phyloP scores from a whole-genome alignment of 2,113 vertebrate species.

The Sander lucioperca region DNA sequence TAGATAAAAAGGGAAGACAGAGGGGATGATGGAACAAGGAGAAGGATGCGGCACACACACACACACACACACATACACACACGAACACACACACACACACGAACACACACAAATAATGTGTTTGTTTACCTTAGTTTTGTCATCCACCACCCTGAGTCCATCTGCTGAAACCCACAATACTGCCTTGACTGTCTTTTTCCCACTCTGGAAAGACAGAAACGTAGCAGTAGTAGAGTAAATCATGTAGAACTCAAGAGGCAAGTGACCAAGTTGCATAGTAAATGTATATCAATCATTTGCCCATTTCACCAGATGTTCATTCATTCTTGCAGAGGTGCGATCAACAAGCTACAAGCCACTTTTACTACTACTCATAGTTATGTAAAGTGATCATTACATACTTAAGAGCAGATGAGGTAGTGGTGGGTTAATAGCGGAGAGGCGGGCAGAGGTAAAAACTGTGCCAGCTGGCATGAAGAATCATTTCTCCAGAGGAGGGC shows the following conservation, averaged over 20 bases:
- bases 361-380: not conserved
- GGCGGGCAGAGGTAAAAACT: slow-evolving; percentile 27
- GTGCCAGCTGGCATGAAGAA: slow-evolving; percentile 47
- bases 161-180: slow-evolving; percentile 94
- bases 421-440: slow-evolving; percentile 2
- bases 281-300: slow-evolving; percentile 1
- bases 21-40: not conserved
- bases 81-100: no score
- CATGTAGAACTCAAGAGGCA: not conserved
- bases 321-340: not conserved
- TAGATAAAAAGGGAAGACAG: not conserved
- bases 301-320: not conserved
- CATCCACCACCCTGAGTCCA: slow-evolving; percentile 93
- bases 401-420: slow-evolving; percentile 9
- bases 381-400: slow-evolving; percentile 24
- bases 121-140: slow-evolving; percentile 92
- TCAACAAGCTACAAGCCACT: slow-evolving; percentile 11
- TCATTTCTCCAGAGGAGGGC: slow-evolving; percentile 62
- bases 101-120: not conserved
- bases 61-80: not conserved
- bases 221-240: not conserved
- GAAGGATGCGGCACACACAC: not conserved
- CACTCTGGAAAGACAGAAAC: slow-evolving; percentile 82
- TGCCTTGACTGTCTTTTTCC: slow-evolving; percentile 92
- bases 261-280: not conserved